Percentiles rank a stretch among this genome's conserved stretches.
Conservation (phyloP, 2,113 vertebrate genomes). For the Geococcyx californianus region DNA sequence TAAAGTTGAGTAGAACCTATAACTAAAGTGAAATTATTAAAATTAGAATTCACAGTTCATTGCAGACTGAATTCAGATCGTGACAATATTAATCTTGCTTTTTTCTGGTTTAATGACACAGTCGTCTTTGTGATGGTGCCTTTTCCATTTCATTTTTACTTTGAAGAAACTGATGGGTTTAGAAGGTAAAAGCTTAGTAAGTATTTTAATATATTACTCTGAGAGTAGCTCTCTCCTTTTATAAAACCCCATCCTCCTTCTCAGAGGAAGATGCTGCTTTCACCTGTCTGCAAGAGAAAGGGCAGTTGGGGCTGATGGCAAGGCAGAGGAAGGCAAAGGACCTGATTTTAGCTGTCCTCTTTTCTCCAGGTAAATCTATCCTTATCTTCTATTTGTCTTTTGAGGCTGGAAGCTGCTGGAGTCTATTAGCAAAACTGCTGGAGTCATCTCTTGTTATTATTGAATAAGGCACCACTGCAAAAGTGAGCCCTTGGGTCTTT, state of each 20-base stretch:
- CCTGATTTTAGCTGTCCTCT: background rate
- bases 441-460: background rate
- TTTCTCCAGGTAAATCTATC: background rate
- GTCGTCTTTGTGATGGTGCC: background rate
- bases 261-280: background rate
- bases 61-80: background rate
- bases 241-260: background rate
- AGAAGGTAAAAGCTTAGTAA: background rate
- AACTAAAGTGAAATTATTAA: background rate
- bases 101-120: background rate
- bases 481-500: background rate
- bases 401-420: background rate
- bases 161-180: background rate
- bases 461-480: background rate
- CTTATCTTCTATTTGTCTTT: background rate
- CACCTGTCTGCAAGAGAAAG: background rate
- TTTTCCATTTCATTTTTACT: background rate
- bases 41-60: background rate
- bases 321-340: background rate
- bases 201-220: background rate
- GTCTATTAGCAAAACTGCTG: background rate
- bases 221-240: background rate
- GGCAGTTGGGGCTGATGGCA: rapidly evolving
- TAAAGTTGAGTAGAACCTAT: background rate
- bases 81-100: background rate